phyloP scores from a whole-genome alignment of 1,140 invertebrate species.

The Dolichoris vasculosae region DNA sequence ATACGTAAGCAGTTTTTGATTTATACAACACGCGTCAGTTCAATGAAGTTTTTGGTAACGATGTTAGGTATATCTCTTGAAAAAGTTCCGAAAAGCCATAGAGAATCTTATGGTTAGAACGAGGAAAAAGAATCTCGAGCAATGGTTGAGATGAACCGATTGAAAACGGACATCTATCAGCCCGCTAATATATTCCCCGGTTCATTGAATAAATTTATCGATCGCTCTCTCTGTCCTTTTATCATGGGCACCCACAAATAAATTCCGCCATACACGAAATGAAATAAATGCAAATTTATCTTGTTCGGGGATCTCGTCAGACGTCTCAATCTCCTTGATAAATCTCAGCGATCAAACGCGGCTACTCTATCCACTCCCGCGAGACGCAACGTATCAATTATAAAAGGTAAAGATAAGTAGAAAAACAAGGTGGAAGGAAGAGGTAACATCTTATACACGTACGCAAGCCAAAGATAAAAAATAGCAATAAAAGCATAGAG shows the following conservation, averaged over 20 bases:
- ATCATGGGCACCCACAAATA: neutral
- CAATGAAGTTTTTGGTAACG: neutral
- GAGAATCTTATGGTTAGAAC: neutral
- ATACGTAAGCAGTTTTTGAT: constrained; percentile 14
- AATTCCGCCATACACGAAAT: constrained; percentile 41
- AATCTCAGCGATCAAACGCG: constrained; percentile 49
- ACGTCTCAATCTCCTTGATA: constrained; percentile 51
- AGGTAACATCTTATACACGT: neutral
- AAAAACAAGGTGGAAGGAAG: neutral
- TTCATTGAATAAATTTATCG: constrained; percentile 51
- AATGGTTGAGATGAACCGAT: constrained; percentile 3
- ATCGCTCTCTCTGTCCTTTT: neutral
- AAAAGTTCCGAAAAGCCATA: neutral
- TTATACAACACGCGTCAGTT: neutral
- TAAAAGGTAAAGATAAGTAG: neutral
- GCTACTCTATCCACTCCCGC: constrained; percentile 40
- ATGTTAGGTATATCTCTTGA: neutral
- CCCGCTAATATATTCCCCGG: constrained; percentile 5
- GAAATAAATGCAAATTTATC: constrained; percentile 53
- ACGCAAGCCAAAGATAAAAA: neutral
- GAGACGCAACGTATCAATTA: constrained; percentile 49
- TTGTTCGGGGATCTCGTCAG: constrained; percentile 33
- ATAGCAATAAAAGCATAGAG: neutral
- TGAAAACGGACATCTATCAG: constrained; percentile 43
- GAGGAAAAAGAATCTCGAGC: neutral